phyloP scores from a whole-genome alignment of 2,797 vertebrate genomes.

The Salmo trutta region DNA sequence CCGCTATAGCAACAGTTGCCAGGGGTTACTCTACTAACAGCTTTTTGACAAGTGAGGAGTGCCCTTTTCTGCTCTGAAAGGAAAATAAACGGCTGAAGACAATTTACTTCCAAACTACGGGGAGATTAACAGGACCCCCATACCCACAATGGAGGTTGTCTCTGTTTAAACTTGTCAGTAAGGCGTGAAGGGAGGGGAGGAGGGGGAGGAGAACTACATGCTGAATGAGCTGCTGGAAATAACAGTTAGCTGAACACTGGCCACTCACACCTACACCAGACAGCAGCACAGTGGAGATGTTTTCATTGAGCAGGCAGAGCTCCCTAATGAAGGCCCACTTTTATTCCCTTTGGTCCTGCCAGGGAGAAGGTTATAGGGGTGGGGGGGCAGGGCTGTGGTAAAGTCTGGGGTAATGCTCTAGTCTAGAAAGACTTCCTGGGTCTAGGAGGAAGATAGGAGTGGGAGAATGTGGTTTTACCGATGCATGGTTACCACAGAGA shows the following conservation, averaged over 20 bases:
- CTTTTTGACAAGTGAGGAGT: constrained; percentile 16
- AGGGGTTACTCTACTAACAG: constrained; percentile 19
- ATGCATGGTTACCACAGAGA: background rate
- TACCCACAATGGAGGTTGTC: constrained; percentile 9
- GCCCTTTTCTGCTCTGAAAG: constrained; percentile 10
- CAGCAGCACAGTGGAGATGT: background rate
- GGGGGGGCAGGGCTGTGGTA: background rate
- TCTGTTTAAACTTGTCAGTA: constrained; percentile 34
- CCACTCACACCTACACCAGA: background rate
- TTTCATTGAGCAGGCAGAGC: background rate
- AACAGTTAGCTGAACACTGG: background rate
- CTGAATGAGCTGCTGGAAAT: constrained; percentile 9
- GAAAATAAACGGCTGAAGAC: constrained; percentile 34
- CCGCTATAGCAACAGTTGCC: constrained; percentile 29
- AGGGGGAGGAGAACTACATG: constrained; percentile 10
- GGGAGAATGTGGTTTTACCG: background rate
- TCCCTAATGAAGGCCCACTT: background rate
- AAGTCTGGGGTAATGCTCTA: background rate
- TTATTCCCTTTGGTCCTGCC: background rate
- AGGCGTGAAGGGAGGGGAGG: constrained; percentile 5
- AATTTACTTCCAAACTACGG: constrained; percentile 17
- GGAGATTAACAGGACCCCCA: constrained; percentile 24
- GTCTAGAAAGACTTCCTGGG: background rate
- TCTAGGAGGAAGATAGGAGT: background rate
- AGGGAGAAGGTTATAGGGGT: background rate